A percentile compares a stretch with the other conserved stretches of the same genome.
phyloP scores from a whole-genome alignment of 1,140 invertebrate species.

The Cardiocondyla obscurior region DNA sequence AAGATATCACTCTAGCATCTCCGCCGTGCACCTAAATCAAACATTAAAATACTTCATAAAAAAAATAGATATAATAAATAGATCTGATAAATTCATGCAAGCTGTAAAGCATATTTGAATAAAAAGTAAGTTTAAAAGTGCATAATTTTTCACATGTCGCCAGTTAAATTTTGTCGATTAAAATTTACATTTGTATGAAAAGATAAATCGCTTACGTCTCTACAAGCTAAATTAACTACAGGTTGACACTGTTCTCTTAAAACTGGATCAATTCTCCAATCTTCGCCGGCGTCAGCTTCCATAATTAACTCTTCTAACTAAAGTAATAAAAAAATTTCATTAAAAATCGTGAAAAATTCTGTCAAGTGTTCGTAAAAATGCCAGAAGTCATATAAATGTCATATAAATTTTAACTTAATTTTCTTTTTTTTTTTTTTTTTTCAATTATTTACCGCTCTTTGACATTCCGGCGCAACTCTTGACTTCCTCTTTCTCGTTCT shows the following conservation, averaged over 20 bases:
- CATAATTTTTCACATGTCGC: not conserved
- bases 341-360: conserved; percentile 6
- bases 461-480: conserved; percentile 88
- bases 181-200: not conserved
- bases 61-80: not conserved
- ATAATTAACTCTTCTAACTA: conserved; percentile 91
- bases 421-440: not conserved
- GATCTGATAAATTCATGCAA: not conserved
- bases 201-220: conserved; percentile 82
- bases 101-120: not conserved
- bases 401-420: not conserved
- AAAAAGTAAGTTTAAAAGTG: not conserved
- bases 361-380: conserved; percentile 71
- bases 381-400: conserved; percentile 15
- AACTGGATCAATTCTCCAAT: conserved; percentile 96
- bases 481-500: conserved; percentile 85
- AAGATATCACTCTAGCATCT: conserved; percentile 93
- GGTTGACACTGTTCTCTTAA: conserved; percentile 92
- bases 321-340: conserved; percentile 39
- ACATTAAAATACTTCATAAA: conserved; percentile 14
- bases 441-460: conserved; percentile 85
- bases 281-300: conserved; percentile 92
- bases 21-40: conserved; percentile 84
- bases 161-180: not conserved
- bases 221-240: conserved; percentile 90